Evolutionary conservation across 2,113 vertebrate species (phyloP).

Genomic region (Apteryx owenii): DNA sequence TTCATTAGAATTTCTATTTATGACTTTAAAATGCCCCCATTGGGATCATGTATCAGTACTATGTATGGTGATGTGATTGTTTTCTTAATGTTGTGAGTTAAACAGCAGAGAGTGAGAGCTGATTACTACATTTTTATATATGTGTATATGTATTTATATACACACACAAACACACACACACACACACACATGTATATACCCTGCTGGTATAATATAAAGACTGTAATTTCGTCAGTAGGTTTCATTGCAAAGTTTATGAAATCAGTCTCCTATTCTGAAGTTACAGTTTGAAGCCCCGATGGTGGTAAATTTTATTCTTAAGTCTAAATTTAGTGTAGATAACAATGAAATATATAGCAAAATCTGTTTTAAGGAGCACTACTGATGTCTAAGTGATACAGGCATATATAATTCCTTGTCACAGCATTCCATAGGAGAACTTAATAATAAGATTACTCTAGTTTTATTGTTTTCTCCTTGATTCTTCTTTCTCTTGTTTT

Average conservation of each 20-base stretch:
- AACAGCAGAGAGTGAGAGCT: not conserved
- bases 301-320: not conserved
- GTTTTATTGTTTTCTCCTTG: conserved; percentile 15
- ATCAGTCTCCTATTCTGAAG: conserved; percentile 12
- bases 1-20: not conserved
- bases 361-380: not conserved
- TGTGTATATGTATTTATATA: not conserved
- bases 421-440: not conserved
- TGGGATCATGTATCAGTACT: not conserved
- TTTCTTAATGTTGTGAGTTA: not conserved
- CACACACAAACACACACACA: not conserved
- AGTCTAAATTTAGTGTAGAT: not conserved
- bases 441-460: not conserved
- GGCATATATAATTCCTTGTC: not conserved
- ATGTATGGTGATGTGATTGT: not conserved
- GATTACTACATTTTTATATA: not conserved
- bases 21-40: not conserved
- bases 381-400: not conserved
- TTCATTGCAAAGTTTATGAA: conserved; percentile 29
- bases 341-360: conserved; percentile 18
- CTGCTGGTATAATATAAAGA: not conserved
- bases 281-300: not conserved
- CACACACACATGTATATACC: not conserved
- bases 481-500: conserved; percentile 16
- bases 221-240: conserved; percentile 33